Conservation (phyloP, 2,888 invertebrate genomes). For the Polyommatus icarus region DNA sequence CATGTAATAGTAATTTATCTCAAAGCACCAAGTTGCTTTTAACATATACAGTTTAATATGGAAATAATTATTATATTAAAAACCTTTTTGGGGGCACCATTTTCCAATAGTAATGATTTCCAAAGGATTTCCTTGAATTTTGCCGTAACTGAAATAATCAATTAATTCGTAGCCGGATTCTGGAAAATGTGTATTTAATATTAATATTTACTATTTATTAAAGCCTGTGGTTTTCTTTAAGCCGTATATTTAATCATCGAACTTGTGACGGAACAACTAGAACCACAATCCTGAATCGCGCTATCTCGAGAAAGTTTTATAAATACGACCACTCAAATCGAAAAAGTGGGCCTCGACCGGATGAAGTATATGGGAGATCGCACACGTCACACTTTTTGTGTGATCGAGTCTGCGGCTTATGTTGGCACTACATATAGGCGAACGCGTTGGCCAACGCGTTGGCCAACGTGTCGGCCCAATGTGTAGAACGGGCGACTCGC, state of each 20-base stretch:
- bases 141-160: constrained; percentile 67
- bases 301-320: too few relatives aligned
- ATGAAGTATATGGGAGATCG: too few relatives aligned
- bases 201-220: constrained; percentile 7
- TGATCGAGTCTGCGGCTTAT: too few relatives aligned
- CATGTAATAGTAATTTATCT: too few relatives aligned
- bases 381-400: too few relatives aligned
- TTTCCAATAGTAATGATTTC: constrained; percentile 52
- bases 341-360: too few relatives aligned
- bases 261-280: neutral
- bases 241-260: neutral
- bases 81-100: constrained; percentile 54
- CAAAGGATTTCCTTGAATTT: constrained; percentile 62
- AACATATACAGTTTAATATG: too few relatives aligned
- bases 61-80: constrained; percentile 30
- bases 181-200: constrained; percentile 43
- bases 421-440: too few relatives aligned
- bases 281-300: neutral
- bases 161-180: constrained; percentile 50
- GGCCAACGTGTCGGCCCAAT: too few relatives aligned
- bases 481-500: too few relatives aligned
- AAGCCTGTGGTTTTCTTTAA: neutral
- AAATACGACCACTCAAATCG: neutral
- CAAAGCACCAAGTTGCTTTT: too few relatives aligned
- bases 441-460: too few relatives aligned